These are phyloP conservation scores for Patella pellucida DNA, from an alignment of 2,888 invertebrate species.

Conservation along the genomic window DNA sequence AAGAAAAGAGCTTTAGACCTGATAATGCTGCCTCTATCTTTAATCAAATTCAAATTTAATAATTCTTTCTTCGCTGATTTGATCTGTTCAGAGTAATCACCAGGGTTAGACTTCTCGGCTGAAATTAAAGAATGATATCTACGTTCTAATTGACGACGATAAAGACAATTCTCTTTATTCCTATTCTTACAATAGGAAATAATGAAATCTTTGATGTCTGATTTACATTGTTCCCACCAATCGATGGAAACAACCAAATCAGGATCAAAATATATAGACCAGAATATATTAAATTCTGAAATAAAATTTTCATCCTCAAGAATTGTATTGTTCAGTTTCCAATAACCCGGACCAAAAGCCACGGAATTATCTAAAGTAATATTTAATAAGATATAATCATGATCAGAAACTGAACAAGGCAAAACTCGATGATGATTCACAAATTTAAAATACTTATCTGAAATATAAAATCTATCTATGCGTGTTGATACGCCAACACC, in stretches of 20 bases:
- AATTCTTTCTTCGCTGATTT: background rate
- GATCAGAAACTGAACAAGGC: conserved; percentile 1
- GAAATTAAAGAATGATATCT: background rate
- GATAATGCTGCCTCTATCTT: background rate
- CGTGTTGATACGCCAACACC: background rate
- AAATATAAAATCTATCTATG: background rate
- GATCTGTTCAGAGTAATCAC: background rate
- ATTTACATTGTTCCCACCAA: background rate
- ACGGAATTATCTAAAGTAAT: background rate
- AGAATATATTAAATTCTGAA: background rate
- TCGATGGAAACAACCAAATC: background rate
- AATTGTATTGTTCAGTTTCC: background rate
- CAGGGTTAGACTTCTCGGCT: background rate
- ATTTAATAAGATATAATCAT: background rate
- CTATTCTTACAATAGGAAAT: background rate
- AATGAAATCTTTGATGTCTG: background rate
- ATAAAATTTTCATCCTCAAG: background rate
- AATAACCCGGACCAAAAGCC: background rate
- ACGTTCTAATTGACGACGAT: background rate
- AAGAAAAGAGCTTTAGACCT: background rate
- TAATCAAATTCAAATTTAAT: background rate
- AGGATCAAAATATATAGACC: background rate
- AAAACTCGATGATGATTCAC: background rate
- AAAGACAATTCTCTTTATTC: background rate
- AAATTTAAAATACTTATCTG: background rate